Base-by-base conservation (phyloP, 2,113 vertebrate species). In the Xyrauchen texanus region DNA sequence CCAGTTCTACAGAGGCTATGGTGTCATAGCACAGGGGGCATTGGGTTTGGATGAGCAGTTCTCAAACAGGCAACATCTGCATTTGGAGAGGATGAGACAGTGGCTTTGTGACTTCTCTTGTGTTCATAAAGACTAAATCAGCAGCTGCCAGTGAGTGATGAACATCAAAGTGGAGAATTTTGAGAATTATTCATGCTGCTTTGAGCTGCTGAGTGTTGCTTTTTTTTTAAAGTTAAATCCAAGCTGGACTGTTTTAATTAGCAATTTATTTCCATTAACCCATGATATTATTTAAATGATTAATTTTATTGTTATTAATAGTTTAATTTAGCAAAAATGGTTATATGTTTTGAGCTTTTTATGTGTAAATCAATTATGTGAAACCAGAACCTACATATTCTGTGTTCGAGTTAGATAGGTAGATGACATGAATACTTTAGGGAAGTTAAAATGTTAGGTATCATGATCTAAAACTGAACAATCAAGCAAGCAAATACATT, bases 141-240 rank as follows among this genome's bases (percentile, higher is more conserved):
- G 74, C 81, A 73, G 82, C 60, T 84, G 70, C 82, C 79, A 10
- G 15, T 77, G 66, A 82, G 21, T 77, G 66, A 82, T 64, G 52
- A 88, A 84, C 86, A 83, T 90, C 88, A 90, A 87, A 88, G 85
- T 21, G 0, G 70, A 85, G 58, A 4, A 3, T 76, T 46, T 4
- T 66, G 83, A 88, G 77, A 88, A 89, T 87, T 78, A 85, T 82
- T 82, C 80, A 84, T 79, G 44, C 63, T 45, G 62, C 49, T 67
- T 58, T 60, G 45, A 62, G 67, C 62, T 75, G 70, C 70, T 21
- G 65, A 61, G 75, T 68, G 46, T 58, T 55, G 21, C 21, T 45
- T 11, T 63, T 51, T 51, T 55, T 52, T 15, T 64, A 69, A 63
- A 58, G 7, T 53, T 8, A 47, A 45, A 55, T 80, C 10, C 57